phyloP scores from a whole-genome alignment of 2,113 vertebrate species.

The Burhinus bistriatus region DNA sequence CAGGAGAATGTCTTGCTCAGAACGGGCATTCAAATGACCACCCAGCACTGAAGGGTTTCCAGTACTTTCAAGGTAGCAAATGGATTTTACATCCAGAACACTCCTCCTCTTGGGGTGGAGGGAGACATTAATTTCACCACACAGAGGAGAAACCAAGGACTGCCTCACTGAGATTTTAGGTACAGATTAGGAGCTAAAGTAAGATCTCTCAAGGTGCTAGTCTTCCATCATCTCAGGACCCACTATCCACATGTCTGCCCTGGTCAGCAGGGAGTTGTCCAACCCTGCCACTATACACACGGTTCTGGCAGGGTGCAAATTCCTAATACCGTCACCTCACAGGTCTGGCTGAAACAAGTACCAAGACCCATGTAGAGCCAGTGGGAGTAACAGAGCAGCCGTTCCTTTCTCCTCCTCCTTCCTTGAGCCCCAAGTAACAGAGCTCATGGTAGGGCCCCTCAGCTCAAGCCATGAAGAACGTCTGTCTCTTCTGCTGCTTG shows the following conservation, averaged over 20 bases:
- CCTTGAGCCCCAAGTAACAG: neutral
- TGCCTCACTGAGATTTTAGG: rapidly evolving
- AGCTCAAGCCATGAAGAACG: neutral
- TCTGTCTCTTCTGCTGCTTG: neutral
- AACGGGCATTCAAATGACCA: neutral
- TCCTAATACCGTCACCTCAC: neutral
- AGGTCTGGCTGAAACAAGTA: neutral
- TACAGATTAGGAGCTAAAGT: neutral
- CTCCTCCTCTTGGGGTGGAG: neutral
- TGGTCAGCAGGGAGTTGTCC: neutral
- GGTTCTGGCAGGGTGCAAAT: neutral
- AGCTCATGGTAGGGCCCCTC: neutral
- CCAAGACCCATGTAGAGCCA: neutral
- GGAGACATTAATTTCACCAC: neutral
- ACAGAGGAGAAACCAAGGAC: neutral
- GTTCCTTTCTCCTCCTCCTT: neutral
- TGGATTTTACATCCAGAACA: neutral
- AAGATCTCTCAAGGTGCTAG: neutral
- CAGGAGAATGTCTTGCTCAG: neutral
- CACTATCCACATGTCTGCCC: neutral
- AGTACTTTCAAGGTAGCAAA: neutral
- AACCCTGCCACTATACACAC: rapidly evolving
- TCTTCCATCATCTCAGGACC: neutral
- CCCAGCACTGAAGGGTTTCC: neutral
- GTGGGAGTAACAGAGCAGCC: neutral